Conservation (phyloP, 2,888 invertebrate genomes). For the Lepidocyrtinus sp. region DNA sequence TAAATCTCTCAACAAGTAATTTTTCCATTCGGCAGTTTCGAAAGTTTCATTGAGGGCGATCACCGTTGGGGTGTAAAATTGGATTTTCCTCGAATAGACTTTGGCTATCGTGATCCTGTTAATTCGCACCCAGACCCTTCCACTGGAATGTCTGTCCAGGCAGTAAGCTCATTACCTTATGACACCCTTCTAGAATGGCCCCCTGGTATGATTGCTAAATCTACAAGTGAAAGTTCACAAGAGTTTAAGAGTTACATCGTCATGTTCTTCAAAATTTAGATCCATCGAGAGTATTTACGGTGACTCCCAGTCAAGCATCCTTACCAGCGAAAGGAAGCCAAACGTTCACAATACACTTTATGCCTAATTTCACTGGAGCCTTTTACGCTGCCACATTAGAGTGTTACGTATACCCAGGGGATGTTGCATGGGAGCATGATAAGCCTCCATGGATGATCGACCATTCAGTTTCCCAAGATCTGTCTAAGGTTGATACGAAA, state of each 20-base stretch:
- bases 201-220: constrained; percentile 40
- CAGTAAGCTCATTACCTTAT: constrained; percentile 59
- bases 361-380: constrained; percentile 60
- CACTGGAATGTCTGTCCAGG: constrained; percentile 26
- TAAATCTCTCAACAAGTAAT: not conserved
- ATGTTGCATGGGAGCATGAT: constrained; percentile 36
- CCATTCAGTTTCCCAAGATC: too few relatives aligned
- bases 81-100: constrained; percentile 52
- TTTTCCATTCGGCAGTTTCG: constrained; percentile 50
- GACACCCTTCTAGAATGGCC: constrained; percentile 62
- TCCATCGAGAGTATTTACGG: constrained; percentile 54
- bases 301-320: constrained; percentile 35
- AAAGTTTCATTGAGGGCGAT: constrained; percentile 52
- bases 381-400: constrained; percentile 63
- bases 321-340: constrained; percentile 27
- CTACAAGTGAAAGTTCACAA: too few relatives aligned
- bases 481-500: too few relatives aligned
- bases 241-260: too few relatives aligned
- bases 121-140: constrained; percentile 7
- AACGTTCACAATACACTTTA: constrained; percentile 51
- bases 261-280: too few relatives aligned
- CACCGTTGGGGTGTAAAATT: constrained; percentile 57
- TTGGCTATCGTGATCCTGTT: constrained; percentile 55
- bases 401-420: constrained; percentile 61
- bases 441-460: constrained; percentile 66